These are phyloP conservation scores for Notiomystis cincta DNA, from an alignment of 2,113 vertebrate genomes.

Conservation along the genomic window DNA sequence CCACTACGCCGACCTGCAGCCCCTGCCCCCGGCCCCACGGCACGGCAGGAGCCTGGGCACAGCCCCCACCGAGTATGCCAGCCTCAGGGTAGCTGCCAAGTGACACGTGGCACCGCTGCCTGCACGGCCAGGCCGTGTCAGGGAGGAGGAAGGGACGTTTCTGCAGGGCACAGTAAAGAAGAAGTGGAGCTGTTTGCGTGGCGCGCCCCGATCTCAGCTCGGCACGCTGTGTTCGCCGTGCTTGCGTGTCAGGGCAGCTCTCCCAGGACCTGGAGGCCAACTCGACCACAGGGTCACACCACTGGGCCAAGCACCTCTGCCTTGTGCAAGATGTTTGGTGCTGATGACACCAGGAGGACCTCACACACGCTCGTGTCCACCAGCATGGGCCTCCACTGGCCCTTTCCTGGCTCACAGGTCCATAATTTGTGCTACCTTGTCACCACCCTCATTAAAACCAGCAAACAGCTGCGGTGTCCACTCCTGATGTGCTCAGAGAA, in stretches of 20 bases:
- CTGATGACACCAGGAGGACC: background rate
- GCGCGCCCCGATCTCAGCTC: accelerated
- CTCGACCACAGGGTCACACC: background rate
- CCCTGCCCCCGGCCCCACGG: accelerated
- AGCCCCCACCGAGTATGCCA: background rate
- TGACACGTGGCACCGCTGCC: background rate
- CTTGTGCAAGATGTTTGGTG: background rate
- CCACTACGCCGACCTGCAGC: constrained; percentile 38
- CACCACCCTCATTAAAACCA: background rate
- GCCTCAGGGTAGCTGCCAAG: background rate
- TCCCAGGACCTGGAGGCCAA: background rate
- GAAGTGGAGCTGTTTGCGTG: background rate
- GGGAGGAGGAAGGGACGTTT: background rate
- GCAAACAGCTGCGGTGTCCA: background rate
- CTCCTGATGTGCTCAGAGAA: background rate
- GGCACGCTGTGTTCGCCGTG: background rate
- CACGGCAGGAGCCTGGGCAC: background rate
- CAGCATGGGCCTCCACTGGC: background rate
- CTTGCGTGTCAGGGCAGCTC: background rate
- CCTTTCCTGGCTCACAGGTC: background rate
- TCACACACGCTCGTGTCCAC: accelerated
- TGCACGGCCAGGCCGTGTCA: accelerated
- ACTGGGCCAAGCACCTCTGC: background rate
- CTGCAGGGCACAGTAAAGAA: background rate
- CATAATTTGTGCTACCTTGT: background rate